Evolutionary conservation across 1,140 invertebrate genomes (phyloP).

Genomic region (Drosophila littoralis): DNA sequence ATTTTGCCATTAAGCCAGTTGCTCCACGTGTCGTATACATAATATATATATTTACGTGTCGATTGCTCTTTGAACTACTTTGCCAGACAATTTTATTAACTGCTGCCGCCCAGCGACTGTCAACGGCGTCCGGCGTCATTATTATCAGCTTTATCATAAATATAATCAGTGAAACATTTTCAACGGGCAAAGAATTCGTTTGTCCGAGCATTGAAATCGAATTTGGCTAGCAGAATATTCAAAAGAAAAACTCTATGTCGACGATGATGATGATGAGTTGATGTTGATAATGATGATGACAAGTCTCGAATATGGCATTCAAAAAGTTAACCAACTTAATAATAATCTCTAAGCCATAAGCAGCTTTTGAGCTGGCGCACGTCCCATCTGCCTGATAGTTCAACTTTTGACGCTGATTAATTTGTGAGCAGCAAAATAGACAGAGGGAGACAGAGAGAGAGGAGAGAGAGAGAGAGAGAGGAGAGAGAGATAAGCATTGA

Average conservation of each 20-base stretch:
- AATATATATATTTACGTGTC: constrained; percentile 1
- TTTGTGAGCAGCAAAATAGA: constrained; percentile 19
- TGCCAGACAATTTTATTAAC: constrained; percentile 17
- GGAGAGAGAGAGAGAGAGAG: neutral
- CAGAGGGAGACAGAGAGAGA: neutral
- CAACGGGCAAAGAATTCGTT: neutral
- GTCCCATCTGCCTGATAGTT: constrained; percentile 37
- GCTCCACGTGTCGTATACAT: constrained; percentile 29
- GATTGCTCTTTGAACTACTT: constrained; percentile 16
- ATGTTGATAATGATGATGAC: constrained; percentile 1
- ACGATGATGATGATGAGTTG: neutral
- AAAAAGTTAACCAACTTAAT: constrained; percentile 41
- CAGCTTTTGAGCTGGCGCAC: constrained; percentile 20
- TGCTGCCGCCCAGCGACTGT: neutral
- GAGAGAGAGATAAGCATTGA: constrained; percentile 19
- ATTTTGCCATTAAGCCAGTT: neutral
- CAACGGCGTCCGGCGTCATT: constrained; percentile 19
- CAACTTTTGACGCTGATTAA: constrained; percentile 49
- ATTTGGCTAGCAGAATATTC: constrained; percentile 8
- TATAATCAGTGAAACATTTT: constrained; percentile 21
- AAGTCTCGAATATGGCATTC: neutral
- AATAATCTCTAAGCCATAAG: constrained; percentile 26
- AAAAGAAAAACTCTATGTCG: neutral
- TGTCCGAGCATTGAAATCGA: constrained; percentile 14
- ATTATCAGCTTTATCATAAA: constrained; percentile 33